phyloP scores from a whole-genome alignment of 37 sponge, comb jelly and placozoan species.

The Dysidea cf. avara region DNA sequence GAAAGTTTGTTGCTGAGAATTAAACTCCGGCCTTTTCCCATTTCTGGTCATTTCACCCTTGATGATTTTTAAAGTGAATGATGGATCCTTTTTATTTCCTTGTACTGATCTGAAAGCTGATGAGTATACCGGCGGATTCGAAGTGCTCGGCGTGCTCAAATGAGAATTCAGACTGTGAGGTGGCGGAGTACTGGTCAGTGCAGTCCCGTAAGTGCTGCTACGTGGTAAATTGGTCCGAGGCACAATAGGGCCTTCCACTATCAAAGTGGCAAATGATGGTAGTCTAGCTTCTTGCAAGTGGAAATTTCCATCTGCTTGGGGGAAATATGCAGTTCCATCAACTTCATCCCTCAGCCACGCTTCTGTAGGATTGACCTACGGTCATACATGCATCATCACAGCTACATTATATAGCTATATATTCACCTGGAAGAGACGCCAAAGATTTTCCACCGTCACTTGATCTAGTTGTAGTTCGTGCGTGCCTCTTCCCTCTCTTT shows the following conservation, averaged over 20 bases:
- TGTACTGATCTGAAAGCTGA: constrained; percentile 2
- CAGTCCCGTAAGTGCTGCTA: too few species aligned
- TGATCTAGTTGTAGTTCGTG: not conserved
- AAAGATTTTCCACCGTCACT: constrained; percentile 6
- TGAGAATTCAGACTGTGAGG: not conserved
- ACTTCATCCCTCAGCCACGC: constrained; percentile 7
- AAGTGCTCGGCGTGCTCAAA: not conserved
- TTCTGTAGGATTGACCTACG: not conserved
- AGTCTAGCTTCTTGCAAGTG: too few species aligned
- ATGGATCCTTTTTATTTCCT: not conserved
- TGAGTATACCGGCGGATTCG: not conserved
- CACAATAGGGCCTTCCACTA: constrained; percentile 7
- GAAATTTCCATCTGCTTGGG: not conserved
- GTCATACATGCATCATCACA: not conserved
- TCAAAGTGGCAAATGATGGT: not conserved
- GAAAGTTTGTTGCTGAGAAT: not conserved
- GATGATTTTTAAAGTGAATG: constrained; percentile 4
- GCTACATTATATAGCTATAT: not conserved
- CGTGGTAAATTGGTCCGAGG: too few species aligned
- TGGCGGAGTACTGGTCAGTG: too few species aligned
- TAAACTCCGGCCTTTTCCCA: not conserved
- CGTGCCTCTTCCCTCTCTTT: not conserved
- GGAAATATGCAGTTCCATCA: constrained; percentile 5
- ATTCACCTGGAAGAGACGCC: constrained; percentile 10
- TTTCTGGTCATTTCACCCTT: not conserved